Evolutionary conservation across 2,888 invertebrate species (phyloP).

Genomic region (Hirtodrosophila alboralis): DNA sequence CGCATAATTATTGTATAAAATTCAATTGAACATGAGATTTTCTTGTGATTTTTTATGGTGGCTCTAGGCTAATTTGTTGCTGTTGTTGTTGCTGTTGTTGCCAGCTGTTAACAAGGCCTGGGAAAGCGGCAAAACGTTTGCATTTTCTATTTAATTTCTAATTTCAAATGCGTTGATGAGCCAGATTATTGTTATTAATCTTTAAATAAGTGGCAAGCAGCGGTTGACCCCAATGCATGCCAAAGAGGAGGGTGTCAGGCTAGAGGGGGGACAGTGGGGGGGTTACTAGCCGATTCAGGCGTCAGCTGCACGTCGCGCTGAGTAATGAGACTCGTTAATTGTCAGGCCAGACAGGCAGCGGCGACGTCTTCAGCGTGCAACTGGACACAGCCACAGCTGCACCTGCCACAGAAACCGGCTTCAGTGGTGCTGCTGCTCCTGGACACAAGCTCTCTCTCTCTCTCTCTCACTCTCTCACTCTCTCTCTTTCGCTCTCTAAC

Average conservation of each 20-base stretch:
- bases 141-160: conserved; percentile 23
- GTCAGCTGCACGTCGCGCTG: conserved; percentile 56
- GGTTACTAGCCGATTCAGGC: conserved; percentile 22
- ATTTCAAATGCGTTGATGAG: conserved; percentile 17
- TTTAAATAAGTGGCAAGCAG: conserved; percentile 52
- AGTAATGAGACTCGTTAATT: conserved; percentile 65
- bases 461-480: background rate
- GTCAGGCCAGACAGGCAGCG: conserved; percentile 52
- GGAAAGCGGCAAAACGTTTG: conserved; percentile 42
- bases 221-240: conserved; percentile 52
- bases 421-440: conserved; percentile 32
- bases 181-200: conserved; percentile 61
- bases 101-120: conserved; percentile 44
- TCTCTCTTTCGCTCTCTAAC: background rate
- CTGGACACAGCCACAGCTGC: conserved; percentile 40
- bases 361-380: conserved; percentile 29
- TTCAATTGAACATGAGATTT: conserved; percentile 43
- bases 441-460: conserved; percentile 3
- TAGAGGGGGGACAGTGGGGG: background rate
- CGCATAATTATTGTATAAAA: conserved; percentile 56
- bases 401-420: conserved; percentile 61
- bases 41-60: conserved; percentile 55
- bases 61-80: conserved; percentile 40
- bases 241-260: background rate
- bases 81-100: conserved; percentile 5